phyloP scores from a whole-genome alignment of 2,888 invertebrate species.

The Diloba caeruleocephala region DNA sequence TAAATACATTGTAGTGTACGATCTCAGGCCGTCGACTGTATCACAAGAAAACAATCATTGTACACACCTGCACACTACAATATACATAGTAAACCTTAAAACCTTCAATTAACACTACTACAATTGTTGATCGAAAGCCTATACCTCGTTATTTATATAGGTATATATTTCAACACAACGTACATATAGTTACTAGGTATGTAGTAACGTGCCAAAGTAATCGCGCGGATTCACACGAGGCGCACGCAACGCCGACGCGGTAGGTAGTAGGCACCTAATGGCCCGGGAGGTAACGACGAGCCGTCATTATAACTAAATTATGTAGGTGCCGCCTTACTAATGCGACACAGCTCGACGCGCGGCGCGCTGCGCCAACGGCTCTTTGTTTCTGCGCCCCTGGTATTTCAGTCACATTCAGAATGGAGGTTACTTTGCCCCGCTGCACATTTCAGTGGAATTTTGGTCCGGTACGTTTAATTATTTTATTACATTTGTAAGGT shows the following conservation, averaged over 20 bases:
- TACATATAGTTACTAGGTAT: slow-evolving; percentile 58
- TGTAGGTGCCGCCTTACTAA: slow-evolving; percentile 72
- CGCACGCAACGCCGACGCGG: slow-evolving; percentile 49
- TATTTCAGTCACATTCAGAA: slow-evolving; percentile 62
- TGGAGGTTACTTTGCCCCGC: slow-evolving; percentile 63
- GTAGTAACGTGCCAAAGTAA: slow-evolving; percentile 54
- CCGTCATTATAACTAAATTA: slow-evolving; percentile 80
- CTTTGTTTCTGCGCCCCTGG: slow-evolving; percentile 63
- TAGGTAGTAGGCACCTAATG: slow-evolving; percentile 65
- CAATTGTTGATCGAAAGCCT: no score
- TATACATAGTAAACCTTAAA: slow-evolving; percentile 40
- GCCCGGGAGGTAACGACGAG: slow-evolving; percentile 69
- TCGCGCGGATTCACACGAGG: slow-evolving; percentile 53
- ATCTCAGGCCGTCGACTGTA: no score
- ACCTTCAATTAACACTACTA: no score
- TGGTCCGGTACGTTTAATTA: slow-evolving; percentile 9
- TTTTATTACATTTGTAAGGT: no score
- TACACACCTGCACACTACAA: neutral
- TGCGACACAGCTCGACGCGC: slow-evolving; percentile 62
- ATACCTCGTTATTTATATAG: no score
- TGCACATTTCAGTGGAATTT: slow-evolving; percentile 36
- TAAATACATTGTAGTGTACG: no score
- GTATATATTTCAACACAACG: slow-evolving; percentile 48
- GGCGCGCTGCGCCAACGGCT: slow-evolving; percentile 54
- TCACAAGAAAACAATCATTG: no score